Evolutionary conservation across 2,888 invertebrate genomes (phyloP).

Genomic region (Girardia tigrina): DNA sequence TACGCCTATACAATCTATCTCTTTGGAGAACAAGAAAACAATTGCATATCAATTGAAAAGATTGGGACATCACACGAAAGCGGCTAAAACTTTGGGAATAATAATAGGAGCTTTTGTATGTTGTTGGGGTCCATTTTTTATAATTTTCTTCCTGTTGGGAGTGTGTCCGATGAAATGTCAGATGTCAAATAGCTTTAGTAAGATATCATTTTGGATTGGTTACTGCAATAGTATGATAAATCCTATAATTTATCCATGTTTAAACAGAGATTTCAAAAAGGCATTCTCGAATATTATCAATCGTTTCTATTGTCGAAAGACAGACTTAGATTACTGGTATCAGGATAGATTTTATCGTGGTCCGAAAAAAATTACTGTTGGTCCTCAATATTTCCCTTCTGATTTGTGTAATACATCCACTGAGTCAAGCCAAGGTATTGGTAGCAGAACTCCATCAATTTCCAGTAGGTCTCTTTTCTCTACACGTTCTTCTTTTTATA

Average conservation of each 20-base stretch:
- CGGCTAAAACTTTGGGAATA: conserved; percentile 68
- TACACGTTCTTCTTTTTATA: background rate
- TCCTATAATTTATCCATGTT: conserved; percentile 74
- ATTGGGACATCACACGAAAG: conserved; percentile 61
- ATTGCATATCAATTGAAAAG: conserved; percentile 29
- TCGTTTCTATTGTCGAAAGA: conserved; percentile 33
- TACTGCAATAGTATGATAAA: conserved; percentile 78
- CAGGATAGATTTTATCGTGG: background rate
- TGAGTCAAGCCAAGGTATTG: background rate
- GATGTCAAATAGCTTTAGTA: conserved; percentile 56
- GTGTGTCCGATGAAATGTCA: conserved; percentile 57
- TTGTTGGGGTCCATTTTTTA: conserved; percentile 72
- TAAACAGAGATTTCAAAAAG: conserved; percentile 69
- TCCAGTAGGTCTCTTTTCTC: background rate
- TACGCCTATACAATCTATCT: background rate
- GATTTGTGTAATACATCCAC: background rate
- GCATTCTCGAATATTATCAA: conserved; percentile 65
- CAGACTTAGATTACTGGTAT: conserved; percentile 33
- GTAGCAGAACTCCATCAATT: background rate
- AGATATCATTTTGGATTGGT: conserved; percentile 67
- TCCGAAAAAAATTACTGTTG: background rate
- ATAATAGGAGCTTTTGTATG: conserved; percentile 73
- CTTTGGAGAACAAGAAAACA: conserved; percentile 16
- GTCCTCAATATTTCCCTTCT: background rate
- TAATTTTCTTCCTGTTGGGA: conserved; percentile 65